Conservation (phyloP, 2,113 vertebrate genomes). For the Thomomys bottae region DNA sequence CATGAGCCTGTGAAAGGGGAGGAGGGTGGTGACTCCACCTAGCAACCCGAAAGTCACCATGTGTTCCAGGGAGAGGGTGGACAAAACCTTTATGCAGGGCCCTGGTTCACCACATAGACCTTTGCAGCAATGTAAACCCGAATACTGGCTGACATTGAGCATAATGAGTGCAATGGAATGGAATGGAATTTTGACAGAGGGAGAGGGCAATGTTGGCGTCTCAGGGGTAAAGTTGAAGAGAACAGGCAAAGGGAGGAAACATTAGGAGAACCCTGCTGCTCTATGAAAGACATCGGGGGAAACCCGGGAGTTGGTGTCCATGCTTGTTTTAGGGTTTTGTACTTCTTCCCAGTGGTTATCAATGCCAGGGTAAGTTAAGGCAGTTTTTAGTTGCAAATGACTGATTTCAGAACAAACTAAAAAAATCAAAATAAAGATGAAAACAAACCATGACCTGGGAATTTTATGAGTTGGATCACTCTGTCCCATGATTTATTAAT, state of each 20-base stretch:
- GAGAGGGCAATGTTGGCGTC: neutral
- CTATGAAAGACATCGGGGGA: neutral
- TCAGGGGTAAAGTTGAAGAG: neutral
- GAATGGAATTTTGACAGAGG: neutral
- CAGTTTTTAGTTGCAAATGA: conserved; percentile 14
- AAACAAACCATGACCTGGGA: conserved; percentile 17
- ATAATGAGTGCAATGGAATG: neutral
- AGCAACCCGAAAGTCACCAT: neutral
- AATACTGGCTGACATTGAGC: neutral
- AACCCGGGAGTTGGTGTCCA: fast-evolving
- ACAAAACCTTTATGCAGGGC: neutral
- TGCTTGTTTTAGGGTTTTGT: neutral
- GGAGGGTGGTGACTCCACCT: neutral
- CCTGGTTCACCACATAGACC: neutral
- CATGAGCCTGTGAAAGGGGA: neutral
- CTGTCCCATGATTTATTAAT: neutral
- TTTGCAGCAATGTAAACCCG: neutral
- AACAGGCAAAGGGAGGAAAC: neutral
- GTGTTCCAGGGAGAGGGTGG: neutral
- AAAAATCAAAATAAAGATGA: conserved; percentile 16
- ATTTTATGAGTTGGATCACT: neutral
- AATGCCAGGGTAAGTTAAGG: neutral
- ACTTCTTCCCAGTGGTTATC: neutral
- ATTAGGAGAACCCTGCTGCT: neutral
- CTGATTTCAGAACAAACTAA: conserved; percentile 28